These are phyloP conservation scores for Brachionus asplanchnoidis DNA, from an alignment of 1,140 invertebrate genomes.

Conservation along the genomic window DNA sequence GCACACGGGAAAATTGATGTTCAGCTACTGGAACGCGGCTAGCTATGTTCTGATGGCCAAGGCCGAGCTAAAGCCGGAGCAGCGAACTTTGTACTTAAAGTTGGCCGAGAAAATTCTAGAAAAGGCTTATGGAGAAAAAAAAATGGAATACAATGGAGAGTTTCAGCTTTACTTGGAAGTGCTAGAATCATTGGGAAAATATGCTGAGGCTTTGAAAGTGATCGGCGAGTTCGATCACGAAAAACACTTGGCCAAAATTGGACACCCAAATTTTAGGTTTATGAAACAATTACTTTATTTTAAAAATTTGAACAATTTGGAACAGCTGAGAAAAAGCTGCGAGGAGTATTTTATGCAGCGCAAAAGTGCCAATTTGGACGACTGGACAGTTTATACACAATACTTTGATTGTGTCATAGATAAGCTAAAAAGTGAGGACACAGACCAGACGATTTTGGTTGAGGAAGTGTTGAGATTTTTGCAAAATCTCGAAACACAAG, in stretches of 20 bases:
- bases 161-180: conserved; percentile 24
- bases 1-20: conserved; percentile 17
- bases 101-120: conserved; percentile 30
- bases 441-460: neutral
- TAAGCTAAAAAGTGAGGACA: neutral
- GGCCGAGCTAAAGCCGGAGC: neutral
- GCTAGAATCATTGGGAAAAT: neutral
- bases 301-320: conserved; percentile 14
- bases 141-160: conserved; percentile 39
- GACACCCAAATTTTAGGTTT: conserved; percentile 27
- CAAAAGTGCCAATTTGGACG: neutral
- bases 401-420: neutral
- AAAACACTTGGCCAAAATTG: conserved; percentile 24
- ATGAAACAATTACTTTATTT: neutral
- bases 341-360: neutral
- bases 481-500: neutral
- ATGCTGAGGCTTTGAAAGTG: neutral
- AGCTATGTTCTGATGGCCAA: conserved; percentile 28
- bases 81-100: neutral
- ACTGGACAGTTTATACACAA: conserved; percentile 7
- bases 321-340: neutral
- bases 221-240: conserved; percentile 13
- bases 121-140: conserved; percentile 20
- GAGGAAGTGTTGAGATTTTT: neutral
- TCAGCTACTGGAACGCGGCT: conserved; percentile 27